Percentiles rank a stretch among this genome's conserved stretches.
Conservation (phyloP, 2,113 vertebrate species). For the Neotragus moschatus region DNA sequence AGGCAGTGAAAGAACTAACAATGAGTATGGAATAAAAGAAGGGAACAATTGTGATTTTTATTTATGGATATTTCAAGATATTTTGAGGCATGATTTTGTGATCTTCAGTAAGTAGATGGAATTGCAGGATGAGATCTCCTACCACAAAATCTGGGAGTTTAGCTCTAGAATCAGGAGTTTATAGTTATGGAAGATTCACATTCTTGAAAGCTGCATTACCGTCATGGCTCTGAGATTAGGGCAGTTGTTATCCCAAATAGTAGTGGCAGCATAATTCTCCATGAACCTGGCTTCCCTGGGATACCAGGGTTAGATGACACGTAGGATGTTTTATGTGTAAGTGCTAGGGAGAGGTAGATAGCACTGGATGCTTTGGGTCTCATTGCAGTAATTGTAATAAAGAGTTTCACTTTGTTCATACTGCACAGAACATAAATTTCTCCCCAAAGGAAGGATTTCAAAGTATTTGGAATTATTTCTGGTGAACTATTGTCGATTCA, state of each 20-base stretch:
- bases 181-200: not conserved
- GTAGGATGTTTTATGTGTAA: not conserved
- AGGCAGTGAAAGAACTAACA: not conserved
- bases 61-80: not conserved
- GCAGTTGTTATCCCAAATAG: not conserved
- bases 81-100: not conserved
- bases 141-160: accelerated
- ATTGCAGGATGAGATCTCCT: not conserved
- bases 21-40: not conserved
- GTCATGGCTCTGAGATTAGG: not conserved
- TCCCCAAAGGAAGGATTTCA: not conserved
- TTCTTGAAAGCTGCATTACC: not conserved
- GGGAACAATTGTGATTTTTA: not conserved
- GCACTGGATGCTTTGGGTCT: not conserved
- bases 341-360: not conserved
- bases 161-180: not conserved
- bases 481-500: not conserved
- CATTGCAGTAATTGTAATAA: not conserved
- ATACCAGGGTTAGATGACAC: accelerated
- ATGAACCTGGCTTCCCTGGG: not conserved
- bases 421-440: not conserved
- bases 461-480: not conserved
- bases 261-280: not conserved
- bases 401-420: not conserved
- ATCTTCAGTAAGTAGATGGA: not conserved